Conservation (phyloP, 2,888 invertebrate genomes). For the Lydus trimaculatus region DNA sequence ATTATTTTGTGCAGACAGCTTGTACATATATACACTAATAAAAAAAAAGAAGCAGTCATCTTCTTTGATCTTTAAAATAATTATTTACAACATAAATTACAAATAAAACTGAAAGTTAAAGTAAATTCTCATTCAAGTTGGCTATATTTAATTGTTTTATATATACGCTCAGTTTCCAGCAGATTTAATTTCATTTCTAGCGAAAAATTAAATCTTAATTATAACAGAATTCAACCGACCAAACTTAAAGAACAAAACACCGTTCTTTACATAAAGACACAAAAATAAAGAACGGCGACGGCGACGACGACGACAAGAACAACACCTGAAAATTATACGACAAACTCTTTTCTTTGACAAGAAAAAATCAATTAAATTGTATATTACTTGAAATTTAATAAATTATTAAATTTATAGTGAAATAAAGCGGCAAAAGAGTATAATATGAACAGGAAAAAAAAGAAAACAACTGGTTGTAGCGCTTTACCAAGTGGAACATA, state of each 20-base stretch:
- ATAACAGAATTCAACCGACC: background rate
- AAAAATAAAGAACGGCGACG: background rate
- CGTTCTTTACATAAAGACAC: background rate
- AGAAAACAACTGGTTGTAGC: background rate
- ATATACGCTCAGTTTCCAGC: background rate
- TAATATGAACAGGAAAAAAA: background rate
- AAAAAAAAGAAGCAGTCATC: conserved; percentile 22
- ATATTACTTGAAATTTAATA: background rate
- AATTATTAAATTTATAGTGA: background rate
- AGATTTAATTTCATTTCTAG: conserved; percentile 1
- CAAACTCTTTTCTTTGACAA: background rate
- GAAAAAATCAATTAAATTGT: background rate
- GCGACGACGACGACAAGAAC: background rate
- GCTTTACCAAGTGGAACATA: conserved; percentile 3
- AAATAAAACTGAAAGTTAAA: background rate
- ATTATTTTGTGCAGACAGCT: background rate
- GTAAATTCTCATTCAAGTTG: background rate
- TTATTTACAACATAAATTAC: background rate
- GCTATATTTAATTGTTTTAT: conserved; percentile 4
- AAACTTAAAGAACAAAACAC: background rate
- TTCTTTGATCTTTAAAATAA: conserved; percentile 8
- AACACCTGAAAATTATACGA: background rate
- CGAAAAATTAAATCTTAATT: conserved; percentile 5
- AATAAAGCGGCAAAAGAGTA: background rate
- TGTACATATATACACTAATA: background rate